These are phyloP conservation scores for Ambastaia sidthimunki DNA, from an alignment of 2,797 vertebrate genomes.

Conservation along the genomic window DNA sequence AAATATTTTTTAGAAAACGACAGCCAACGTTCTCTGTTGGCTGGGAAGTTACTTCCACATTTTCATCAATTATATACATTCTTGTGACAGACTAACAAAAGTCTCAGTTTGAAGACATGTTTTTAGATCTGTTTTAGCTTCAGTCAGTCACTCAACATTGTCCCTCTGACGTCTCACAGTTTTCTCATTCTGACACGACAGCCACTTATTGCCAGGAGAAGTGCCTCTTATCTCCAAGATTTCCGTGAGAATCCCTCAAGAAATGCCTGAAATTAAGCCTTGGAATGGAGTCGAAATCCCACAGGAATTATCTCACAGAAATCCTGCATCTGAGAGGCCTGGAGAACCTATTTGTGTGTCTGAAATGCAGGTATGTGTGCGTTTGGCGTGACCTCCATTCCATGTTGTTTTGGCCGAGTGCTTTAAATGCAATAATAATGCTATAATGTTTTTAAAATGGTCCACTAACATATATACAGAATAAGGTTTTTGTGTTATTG, in stretches of 20 bases:
- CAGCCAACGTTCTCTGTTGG: too few relatives aligned
- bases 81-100: too few relatives aligned
- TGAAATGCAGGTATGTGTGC: constrained; percentile 63
- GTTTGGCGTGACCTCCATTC: constrained; percentile 43
- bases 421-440: constrained; percentile 17
- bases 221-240: constrained; percentile 73
- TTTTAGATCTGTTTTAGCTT: constrained; percentile 49
- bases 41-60: too few relatives aligned
- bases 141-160: constrained; percentile 49
- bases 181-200: constrained; percentile 74
- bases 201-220: constrained; percentile 77
- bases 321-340: constrained; percentile 56
- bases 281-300: constrained; percentile 76
- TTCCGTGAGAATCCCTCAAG: constrained; percentile 65
- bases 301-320: constrained; percentile 71
- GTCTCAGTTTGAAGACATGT: constrained; percentile 56
- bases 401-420: constrained; percentile 12
- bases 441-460: too few relatives aligned
- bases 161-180: constrained; percentile 59
- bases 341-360: constrained; percentile 60
- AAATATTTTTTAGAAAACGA: too few relatives aligned
- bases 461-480: too few relatives aligned
- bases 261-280: constrained; percentile 68
- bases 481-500: too few relatives aligned
- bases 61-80: too few relatives aligned